A percentile compares a stretch with the other conserved stretches of the same genome.
These are phyloP conservation scores for Dryococelus australis DNA, from an alignment of 2,888 invertebrate genomes.

Conservation along the genomic window DNA sequence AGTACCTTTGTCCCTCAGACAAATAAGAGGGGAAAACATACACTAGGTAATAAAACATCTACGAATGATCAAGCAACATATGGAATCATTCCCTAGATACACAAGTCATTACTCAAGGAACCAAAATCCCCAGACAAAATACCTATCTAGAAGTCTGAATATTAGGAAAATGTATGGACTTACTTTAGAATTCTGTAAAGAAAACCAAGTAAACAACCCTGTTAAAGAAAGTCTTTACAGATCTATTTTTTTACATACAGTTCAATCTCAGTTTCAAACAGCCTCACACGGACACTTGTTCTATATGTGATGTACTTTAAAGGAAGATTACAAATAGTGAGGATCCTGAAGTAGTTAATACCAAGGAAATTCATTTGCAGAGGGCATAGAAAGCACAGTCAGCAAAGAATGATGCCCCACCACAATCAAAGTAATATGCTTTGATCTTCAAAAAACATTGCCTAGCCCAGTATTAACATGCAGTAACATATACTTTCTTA, in stretches of 20 bases:
- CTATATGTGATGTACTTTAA: background rate
- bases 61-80: constrained; percentile 13
- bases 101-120: background rate
- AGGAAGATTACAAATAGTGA: background rate
- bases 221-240: constrained; percentile 22
- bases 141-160: background rate
- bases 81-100: background rate
- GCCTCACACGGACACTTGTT: background rate
- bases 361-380: background rate
- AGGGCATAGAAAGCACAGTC: background rate
- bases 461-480: constrained; percentile 13
- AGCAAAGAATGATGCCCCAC: constrained; percentile 6
- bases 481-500: constrained; percentile 29
- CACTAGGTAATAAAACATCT: background rate
- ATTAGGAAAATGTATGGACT: constrained; percentile 1
- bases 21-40: constrained; percentile 12
- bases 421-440: constrained; percentile 2
- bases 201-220: background rate
- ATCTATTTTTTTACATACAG: background rate
- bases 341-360: background rate
- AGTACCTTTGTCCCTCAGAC: constrained; percentile 4
- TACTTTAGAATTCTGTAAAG: background rate
- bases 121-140: constrained; percentile 19
- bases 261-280: background rate
- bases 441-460: constrained; percentile 19